phyloP scores from a whole-genome alignment of 1,140 invertebrate species.

The Streblospio benedicti region DNA sequence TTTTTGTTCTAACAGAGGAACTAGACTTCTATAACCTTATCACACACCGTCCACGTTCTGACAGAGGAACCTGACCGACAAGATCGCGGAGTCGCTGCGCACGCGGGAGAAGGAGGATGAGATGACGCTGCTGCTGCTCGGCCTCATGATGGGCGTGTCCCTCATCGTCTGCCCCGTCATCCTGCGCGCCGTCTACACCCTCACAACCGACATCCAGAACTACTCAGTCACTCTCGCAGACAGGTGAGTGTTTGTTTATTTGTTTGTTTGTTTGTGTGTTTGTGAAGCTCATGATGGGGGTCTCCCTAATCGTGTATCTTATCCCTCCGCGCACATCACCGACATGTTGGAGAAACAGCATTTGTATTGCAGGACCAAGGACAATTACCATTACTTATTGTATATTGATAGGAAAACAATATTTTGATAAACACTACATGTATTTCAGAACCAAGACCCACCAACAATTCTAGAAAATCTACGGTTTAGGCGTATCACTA shows the following conservation, averaged over 20 bases:
- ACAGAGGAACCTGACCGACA: too few species aligned
- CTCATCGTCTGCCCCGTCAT: slow-evolving; percentile 31
- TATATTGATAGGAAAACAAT: neutral
- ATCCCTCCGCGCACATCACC: neutral
- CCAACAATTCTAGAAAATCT: neutral
- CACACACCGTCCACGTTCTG: too few species aligned
- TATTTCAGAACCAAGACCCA: neutral
- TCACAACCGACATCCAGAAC: slow-evolving; percentile 34
- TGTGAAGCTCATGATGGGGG: too few species aligned
- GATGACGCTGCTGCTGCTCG: slow-evolving; percentile 20
- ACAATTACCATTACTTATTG: neutral
- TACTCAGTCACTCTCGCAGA: slow-evolving; percentile 31
- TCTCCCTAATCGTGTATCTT: neutral
- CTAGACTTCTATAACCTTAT: too few species aligned
- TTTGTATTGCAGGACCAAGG: neutral
- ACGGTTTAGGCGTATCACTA: neutral
- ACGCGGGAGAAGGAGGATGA: neutral
- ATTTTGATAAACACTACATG: neutral
- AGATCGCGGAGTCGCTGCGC: neutral
- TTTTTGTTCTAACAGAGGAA: too few species aligned
- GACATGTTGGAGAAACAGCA: neutral
- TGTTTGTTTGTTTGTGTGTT: too few species aligned
- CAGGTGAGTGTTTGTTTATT: slow-evolving; percentile 22
- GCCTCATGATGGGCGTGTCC: slow-evolving; percentile 27
- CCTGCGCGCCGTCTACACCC: slow-evolving; percentile 28